Conservation (phyloP, 2,113 vertebrate genomes). For the Elephantulus edwardii region DNA sequence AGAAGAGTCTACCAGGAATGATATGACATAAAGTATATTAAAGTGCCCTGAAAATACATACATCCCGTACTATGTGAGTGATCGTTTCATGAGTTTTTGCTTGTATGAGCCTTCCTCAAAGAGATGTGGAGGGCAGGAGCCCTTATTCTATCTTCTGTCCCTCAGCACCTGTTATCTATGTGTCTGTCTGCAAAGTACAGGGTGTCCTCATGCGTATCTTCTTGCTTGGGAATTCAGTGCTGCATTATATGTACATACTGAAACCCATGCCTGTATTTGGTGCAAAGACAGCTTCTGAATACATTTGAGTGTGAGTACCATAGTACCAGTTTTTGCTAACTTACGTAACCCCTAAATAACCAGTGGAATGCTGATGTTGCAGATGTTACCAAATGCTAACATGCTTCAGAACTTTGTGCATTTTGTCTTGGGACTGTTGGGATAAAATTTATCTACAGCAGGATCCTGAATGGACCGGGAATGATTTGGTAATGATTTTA, state of each 20-base stretch:
- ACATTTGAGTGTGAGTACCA: neutral
- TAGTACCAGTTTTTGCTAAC: neutral
- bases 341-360: neutral
- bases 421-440: fast-evolving
- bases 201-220: neutral
- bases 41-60: neutral
- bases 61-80: neutral
- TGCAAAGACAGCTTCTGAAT: neutral
- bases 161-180: neutral
- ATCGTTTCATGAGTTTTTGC: neutral
- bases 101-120: neutral
- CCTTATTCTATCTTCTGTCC: neutral
- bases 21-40: neutral
- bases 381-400: neutral
- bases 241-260: neutral
- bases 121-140: neutral
- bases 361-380: neutral
- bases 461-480: neutral
- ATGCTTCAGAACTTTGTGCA: fast-evolving
- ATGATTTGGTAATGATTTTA: neutral
- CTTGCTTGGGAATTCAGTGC: neutral
- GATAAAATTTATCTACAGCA: neutral
- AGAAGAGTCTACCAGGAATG: neutral
- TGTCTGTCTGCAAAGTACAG: neutral
- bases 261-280: neutral